Conservation (phyloP, 2,888 invertebrate species). For the Ischnus inquisitorius region DNA sequence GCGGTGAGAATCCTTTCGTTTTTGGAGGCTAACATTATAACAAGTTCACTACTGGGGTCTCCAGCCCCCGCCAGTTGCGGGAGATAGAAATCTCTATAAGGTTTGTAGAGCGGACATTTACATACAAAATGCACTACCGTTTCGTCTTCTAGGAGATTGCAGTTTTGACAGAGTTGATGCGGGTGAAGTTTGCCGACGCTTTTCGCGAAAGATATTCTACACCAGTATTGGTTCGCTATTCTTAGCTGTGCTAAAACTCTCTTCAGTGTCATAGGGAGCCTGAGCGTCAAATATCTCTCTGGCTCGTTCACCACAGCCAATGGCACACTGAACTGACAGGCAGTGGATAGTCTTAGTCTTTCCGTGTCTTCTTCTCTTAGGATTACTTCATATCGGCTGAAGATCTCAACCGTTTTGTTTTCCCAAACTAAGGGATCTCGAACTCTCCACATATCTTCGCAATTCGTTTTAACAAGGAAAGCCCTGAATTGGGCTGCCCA, state of each 20-base stretch:
- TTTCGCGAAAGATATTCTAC: background rate
- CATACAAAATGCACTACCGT: constrained; percentile 29
- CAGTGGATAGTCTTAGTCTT: background rate
- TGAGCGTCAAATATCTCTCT: constrained; percentile 13
- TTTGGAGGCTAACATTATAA: no score
- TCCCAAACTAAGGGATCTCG: background rate
- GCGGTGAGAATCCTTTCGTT: no score
- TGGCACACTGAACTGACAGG: constrained; percentile 18
- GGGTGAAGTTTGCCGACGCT: constrained; percentile 40
- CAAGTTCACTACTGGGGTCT: no score
- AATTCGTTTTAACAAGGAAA: background rate
- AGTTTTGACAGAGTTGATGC: constrained; percentile 33
- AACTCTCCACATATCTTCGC: constrained; percentile 12
- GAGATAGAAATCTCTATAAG: no score
- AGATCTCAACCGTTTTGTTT: background rate
- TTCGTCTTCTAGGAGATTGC: constrained; percentile 38
- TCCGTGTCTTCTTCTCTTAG: background rate
- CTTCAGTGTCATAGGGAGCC: constrained; percentile 17
- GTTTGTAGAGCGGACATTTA: constrained; percentile 16
- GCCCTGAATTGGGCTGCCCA: constrained; percentile 24
- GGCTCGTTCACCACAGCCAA: background rate
- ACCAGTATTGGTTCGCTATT: constrained; percentile 20
- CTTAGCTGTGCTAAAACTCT: constrained; percentile 39
- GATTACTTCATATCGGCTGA: background rate
- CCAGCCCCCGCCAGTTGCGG: no score